Percentiles rank a stretch among this genome's conserved stretches.
phyloP scores from a whole-genome alignment of 1,140 invertebrate genomes.

The Acromyrmex charruanus region DNA sequence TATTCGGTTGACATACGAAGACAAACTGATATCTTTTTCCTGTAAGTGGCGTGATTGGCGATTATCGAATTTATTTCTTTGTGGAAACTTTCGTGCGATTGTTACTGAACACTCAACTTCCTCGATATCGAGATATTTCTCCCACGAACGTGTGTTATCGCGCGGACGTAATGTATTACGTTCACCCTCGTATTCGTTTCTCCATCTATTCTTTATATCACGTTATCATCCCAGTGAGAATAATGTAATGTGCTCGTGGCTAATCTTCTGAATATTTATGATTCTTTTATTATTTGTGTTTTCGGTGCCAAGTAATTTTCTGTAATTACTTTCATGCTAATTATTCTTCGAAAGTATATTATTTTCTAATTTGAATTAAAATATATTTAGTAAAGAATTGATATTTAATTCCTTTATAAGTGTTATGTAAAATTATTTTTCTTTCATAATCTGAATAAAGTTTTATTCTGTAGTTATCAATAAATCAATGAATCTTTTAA shows the following conservation, averaged over 20 bases:
- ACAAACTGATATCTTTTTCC: not conserved
- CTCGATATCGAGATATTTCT: slow-evolving; percentile 22
- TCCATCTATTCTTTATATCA: slow-evolving; percentile 5
- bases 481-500: not conserved
- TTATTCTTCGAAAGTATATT: not conserved
- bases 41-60: not conserved
- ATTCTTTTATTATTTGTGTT: not conserved
- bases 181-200: not conserved
- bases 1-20: not conserved
- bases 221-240: slow-evolving; percentile 23
- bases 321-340: not conserved
- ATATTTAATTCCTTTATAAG: not conserved
- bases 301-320: not conserved
- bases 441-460: not conserved
- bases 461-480: not conserved
- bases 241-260: not conserved
- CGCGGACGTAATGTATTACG: not conserved
- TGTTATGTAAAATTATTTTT: slow-evolving; percentile 17
- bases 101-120: not conserved
- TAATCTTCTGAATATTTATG: not conserved
- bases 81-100: not conserved
- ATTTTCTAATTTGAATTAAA: not conserved
- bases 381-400: not conserved
- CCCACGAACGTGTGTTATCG: not conserved
- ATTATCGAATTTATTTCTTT: slow-evolving; percentile 15